Conservation (phyloP, 2,113 vertebrate genomes). For the Dromiciops gliroides region DNA sequence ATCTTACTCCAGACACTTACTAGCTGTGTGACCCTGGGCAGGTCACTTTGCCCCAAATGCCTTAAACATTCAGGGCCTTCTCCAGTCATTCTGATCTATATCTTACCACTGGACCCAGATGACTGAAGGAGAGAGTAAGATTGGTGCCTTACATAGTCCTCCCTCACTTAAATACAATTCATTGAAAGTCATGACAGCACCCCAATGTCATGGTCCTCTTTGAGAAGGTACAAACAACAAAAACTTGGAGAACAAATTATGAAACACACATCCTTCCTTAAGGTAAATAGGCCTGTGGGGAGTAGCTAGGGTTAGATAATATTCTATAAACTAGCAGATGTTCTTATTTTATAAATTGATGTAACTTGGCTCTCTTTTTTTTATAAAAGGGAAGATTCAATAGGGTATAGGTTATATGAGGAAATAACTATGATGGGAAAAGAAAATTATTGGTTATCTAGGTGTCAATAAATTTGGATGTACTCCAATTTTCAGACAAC, state of each 20-base stretch:
- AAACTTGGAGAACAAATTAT: not conserved
- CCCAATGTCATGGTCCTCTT: too few species aligned
- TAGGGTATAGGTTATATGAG: not conserved
- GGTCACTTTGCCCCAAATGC: too few species aligned
- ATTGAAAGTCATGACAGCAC: too few species aligned
- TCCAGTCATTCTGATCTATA: too few species aligned
- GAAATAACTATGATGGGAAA: not conserved
- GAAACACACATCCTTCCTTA: not conserved
- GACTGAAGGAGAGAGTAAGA: too few species aligned
- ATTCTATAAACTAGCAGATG: not conserved
- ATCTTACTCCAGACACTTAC: too few species aligned
- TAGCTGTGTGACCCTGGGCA: too few species aligned
- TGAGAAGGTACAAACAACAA: too few species aligned
- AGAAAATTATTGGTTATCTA: not conserved
- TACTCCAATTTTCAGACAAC: not conserved
- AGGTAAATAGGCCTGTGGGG: not conserved
- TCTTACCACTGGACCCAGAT: too few species aligned
- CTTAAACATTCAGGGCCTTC: too few species aligned
- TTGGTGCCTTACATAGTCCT: too few species aligned
- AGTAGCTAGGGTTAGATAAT: not conserved
- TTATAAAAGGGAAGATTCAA: not conserved
- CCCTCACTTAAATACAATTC: too few species aligned
- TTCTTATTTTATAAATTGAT: not conserved
- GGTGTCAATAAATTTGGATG: not conserved
- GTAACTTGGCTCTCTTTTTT: not conserved